Base-by-base conservation (phyloP, 2,113 vertebrate genomes). In the Tricholaema leucomelas region DNA sequence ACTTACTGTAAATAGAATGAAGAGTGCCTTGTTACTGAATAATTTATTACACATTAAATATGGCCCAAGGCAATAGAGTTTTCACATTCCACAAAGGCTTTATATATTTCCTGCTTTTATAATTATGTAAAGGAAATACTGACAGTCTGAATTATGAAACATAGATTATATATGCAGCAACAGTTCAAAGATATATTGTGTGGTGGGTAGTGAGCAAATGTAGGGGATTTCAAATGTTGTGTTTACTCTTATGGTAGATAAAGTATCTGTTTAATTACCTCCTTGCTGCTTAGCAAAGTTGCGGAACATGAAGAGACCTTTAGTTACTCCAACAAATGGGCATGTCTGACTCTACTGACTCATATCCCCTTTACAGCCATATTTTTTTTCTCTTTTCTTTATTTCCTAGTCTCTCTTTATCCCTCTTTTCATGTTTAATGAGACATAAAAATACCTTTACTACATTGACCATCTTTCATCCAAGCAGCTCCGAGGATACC, bases 1-100 rank as follows among this genome's bases (percentile, higher is more conserved):
- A 90, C 93, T 96, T 93, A 86, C 95, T 96, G 96, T 94, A 97
- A 97, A 97, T 95, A 97, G 96, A 97, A 96, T 35, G 91, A 89
- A 85, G 94, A 96, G 85, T 85, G 92, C 84, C 90, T 86, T 93
- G 73, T 75, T 94, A 79, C 55, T 98, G 94, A 97, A 98, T 98
- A 98, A 97, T 98, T 98, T 97, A 98, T 95, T 91, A 67, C 69
- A 77, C 76, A 87, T 97, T 96, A 93, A 97, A 96, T 96, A 95
- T 83, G 90, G 95, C 97, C 94, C 67, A 66, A 88, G 93, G 97
- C 97, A 90, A 89, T 61, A 88, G 83, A 91, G 91, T 92, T 92
- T 97, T 91, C 90, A 95, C 81, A 88, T 96, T 96, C 87, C 95
- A 96, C 94, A 94, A 92, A 97, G 94, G 89, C 84, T 95, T 93